Evolutionary conservation across 2,888 invertebrate species (phyloP), one percentile per base, ranked within the genome.

Genomic region (Eutolmus rufibarbis): DNA sequence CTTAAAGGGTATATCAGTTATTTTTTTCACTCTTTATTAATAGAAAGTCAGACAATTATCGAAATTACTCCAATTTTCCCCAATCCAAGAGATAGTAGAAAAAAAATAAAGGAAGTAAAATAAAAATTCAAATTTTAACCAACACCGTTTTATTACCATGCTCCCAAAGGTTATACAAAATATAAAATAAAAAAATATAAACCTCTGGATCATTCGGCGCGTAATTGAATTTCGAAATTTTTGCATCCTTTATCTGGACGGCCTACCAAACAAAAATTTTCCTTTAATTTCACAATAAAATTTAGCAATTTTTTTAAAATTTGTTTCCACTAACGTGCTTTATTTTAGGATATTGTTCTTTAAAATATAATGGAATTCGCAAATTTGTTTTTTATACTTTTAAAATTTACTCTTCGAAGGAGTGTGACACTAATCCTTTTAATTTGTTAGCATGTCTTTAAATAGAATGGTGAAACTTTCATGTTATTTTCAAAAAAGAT

Each of bases 201-300:
- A 91, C 91, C 91, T 91, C 91, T 89, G 91, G 92, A 89, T 91
- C 91, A 90, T 91, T 92, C 89, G 90, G 89, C 86, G 90, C 87
- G 89, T 91, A 91, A 88, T 90, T 91, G 89, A 90, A 89, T 88
- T 90, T 91, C 89, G 91, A 91, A 89, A 89, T 89, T 86, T 86
- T 86, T 77, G 86, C 82, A 74, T 87, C 89, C 57, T 57, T 91
- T 89, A 91, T 90, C 89, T 88, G 90, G 89, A 89, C 89, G 88
- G 91, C 91, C 91, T 91, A 91, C 87, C 56, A 87, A 85, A 40
- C 74, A 56, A 74, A 87, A 86, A 66, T 66, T 7, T 66, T 66
- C 28, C 12, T 66, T 66, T 66, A 66, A 66, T 66, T 43, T 76
- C 31, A 51, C 51, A 43, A 76, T 9, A 76, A 16, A 76, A 57